Evolutionary conservation across 2,797 vertebrate genomes (phyloP).

Genomic region (Limosa lapponica): DNA sequence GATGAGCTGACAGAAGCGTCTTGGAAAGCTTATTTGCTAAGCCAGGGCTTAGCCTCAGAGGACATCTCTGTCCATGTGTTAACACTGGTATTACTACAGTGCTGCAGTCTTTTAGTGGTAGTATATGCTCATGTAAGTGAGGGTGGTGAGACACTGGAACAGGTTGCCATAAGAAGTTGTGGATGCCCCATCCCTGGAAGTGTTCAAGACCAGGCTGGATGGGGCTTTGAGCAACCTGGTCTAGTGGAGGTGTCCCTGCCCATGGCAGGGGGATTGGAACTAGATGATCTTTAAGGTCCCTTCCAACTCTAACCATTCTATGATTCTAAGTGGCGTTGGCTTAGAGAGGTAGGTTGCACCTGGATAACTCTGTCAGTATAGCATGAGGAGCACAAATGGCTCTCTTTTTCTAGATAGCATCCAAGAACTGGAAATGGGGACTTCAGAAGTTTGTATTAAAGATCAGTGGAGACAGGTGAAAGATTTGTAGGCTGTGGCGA

Average conservation of each 20-base stretch:
- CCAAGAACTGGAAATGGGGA: not conserved
- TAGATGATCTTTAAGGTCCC: too few relatives aligned
- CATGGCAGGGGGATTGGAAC: too few relatives aligned
- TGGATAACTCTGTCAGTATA: not conserved
- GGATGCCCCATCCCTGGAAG: too few relatives aligned
- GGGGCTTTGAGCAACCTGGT: too few relatives aligned
- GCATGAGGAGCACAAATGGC: too few relatives aligned
- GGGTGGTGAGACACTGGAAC: too few relatives aligned
- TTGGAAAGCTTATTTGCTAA: not conserved
- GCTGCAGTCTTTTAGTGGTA: not conserved
- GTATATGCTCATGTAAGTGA: not conserved
- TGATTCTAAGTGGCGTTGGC: not conserved
- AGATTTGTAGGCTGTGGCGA: not conserved
- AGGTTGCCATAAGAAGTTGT: too few relatives aligned
- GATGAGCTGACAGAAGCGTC: not conserved
- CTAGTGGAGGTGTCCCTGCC: too few relatives aligned
- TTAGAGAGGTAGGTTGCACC: not conserved
- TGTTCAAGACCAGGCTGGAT: too few relatives aligned
- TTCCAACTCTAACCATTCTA: too few relatives aligned
- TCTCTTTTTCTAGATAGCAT: not conserved
- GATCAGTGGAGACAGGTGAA: not conserved
- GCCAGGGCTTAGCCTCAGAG: not conserved
- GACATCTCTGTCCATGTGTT: accelerated
- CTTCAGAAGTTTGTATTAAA: not conserved
- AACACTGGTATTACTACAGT: not conserved